Evolutionary conservation across 2,888 invertebrate species (phyloP).

Genomic region (Ophion slaviceki): DNA sequence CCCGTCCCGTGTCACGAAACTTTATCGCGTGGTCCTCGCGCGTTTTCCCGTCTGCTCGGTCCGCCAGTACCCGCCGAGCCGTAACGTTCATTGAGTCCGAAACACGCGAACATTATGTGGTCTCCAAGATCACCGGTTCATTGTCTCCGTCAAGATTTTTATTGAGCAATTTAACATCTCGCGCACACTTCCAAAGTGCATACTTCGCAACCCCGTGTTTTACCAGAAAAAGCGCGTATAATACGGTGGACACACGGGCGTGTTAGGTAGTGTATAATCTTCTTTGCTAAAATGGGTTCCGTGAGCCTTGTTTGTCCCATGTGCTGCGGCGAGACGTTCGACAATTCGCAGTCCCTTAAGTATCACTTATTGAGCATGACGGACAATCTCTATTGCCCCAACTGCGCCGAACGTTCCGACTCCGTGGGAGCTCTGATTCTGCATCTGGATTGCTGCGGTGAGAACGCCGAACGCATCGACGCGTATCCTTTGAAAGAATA

Average conservation of each 20-base stretch:
- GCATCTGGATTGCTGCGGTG: constrained; percentile 84
- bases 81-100: neutral
- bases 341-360: constrained; percentile 84
- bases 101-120: neutral
- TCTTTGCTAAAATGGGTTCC: constrained; percentile 84
- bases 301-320: constrained; percentile 86
- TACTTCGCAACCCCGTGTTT: neutral
- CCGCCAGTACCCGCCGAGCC: neutral
- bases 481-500: constrained; percentile 13
- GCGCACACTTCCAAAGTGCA: neutral
- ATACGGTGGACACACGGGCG: neutral
- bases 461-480: constrained; percentile 52
- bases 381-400: constrained; percentile 86
- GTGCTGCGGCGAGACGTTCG: constrained; percentile 88
- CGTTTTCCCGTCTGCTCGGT: neutral
- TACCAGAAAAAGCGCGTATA: neutral
- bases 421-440: constrained; percentile 85
- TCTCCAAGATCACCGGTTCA: neutral
- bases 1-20: neutral
- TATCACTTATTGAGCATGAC: constrained; percentile 85
- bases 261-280: neutral
- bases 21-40: neutral
- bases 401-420: constrained; percentile 85
- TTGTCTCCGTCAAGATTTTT: neutral
- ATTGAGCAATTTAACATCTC: neutral